phyloP scores from a whole-genome alignment of 2,888 invertebrate genomes.

The Melinopterus prodromus region DNA sequence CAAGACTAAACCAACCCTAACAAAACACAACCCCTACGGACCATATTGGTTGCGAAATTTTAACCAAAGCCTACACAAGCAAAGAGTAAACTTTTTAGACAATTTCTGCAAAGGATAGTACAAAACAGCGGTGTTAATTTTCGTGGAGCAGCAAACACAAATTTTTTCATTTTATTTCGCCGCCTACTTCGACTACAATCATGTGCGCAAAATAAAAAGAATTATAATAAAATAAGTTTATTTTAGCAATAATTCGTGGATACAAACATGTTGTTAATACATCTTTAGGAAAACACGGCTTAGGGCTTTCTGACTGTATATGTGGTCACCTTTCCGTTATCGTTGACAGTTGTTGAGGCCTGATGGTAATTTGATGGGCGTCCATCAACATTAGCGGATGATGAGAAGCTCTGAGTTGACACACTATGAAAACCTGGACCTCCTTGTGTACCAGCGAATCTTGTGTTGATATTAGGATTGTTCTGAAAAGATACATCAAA shows the following conservation, averaged over 20 bases:
- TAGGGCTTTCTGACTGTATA: constrained; percentile 64
- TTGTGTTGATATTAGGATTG: constrained; percentile 62
- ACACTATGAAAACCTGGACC: constrained; percentile 62
- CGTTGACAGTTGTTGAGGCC: constrained; percentile 73
- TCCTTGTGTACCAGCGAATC: constrained; percentile 51
- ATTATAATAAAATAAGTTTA: not conserved
- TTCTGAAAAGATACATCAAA: constrained; percentile 55
- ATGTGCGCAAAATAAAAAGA: not conserved
- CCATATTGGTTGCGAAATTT: no score
- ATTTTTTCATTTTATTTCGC: no score
- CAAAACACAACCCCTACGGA: no score
- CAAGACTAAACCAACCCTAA: no score
- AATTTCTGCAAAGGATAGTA: not conserved
- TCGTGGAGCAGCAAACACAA: no score
- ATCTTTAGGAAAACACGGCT: constrained; percentile 22
- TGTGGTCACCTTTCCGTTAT: constrained; percentile 75
- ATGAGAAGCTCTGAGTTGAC: constrained; percentile 70
- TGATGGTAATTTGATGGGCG: constrained; percentile 64
- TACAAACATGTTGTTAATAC: not conserved
- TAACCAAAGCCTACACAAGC: no score
- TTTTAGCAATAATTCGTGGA: not conserved
- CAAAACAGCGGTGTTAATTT: no score
- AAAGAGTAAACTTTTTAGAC: no score
- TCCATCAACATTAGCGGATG: constrained; percentile 69
- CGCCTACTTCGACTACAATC: no score